A percentile compares a stretch with the other conserved stretches of the same genome.
phyloP scores from a whole-genome alignment of 2,888 invertebrate species.

The Microctonus hyperodae region DNA sequence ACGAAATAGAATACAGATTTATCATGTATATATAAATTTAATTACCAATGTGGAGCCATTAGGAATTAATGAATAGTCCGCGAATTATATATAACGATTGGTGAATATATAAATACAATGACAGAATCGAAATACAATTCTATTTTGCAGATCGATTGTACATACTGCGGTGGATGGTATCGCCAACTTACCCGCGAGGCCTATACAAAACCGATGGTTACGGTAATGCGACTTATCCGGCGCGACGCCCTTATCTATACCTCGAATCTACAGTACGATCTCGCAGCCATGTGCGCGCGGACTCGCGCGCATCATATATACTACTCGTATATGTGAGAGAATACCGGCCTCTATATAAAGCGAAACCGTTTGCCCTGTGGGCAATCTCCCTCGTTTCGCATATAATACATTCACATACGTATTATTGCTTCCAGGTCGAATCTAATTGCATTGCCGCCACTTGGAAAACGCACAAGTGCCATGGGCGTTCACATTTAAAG shows the following conservation, averaged over 20 bases:
- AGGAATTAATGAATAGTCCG: background rate
- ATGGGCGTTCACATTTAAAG: slow-evolving; percentile 51
- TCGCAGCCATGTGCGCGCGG: slow-evolving; percentile 8
- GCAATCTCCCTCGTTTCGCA: slow-evolving; percentile 19
- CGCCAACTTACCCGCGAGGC: slow-evolving; percentile 17
- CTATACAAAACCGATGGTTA: slow-evolving; percentile 33
- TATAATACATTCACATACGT: slow-evolving; percentile 12
- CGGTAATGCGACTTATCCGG: slow-evolving; percentile 35
- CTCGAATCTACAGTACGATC: slow-evolving; percentile 25
- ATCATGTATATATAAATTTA: background rate
- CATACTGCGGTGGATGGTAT: slow-evolving; percentile 17
- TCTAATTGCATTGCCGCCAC: slow-evolving; percentile 33
- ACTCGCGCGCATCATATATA: background rate
- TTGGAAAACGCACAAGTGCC: slow-evolving; percentile 32
- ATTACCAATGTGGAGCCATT: background rate
- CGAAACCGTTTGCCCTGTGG: slow-evolving; percentile 30
- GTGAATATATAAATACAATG: too few species aligned
- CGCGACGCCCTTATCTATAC: slow-evolving; percentile 30
- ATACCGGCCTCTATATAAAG: slow-evolving; percentile 21
- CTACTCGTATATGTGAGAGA: background rate
- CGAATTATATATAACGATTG: background rate
- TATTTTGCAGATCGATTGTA: slow-evolving; percentile 26
- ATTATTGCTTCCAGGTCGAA: slow-evolving; percentile 25
- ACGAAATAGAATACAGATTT: slow-evolving; percentile 41
- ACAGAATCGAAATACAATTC: slow-evolving; percentile 27